These are phyloP conservation scores for Coracopsis vasa DNA, from an alignment of 2,113 vertebrate genomes.

Conservation along the genomic window DNA sequence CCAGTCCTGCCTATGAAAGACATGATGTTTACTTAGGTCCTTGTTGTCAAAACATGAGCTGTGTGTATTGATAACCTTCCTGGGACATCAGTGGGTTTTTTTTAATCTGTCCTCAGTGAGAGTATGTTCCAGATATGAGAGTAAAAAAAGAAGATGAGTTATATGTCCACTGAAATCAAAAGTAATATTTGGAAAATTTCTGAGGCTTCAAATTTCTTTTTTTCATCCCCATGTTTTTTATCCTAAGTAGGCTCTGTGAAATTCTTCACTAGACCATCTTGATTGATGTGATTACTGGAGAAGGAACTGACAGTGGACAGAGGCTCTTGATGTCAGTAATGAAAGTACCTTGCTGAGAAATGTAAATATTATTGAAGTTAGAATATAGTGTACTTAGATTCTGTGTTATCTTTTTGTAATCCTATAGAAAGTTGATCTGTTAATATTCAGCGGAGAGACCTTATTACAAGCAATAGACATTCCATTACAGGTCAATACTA, in stretches of 20 bases:
- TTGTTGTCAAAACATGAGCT: background rate
- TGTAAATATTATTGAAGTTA: background rate
- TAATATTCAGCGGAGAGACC: background rate
- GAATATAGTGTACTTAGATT: background rate
- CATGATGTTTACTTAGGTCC: background rate
- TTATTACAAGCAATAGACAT: background rate
- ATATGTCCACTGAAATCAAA: background rate
- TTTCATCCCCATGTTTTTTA: background rate
- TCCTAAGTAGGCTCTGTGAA: background rate
- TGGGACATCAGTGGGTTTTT: background rate
- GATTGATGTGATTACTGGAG: background rate
- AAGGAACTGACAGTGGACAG: background rate
- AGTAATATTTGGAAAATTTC: background rate
- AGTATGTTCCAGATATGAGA: background rate
- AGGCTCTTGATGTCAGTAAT: background rate
- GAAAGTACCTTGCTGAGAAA: background rate
- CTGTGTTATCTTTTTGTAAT: background rate
- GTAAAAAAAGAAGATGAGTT: background rate
- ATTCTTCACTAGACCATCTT: background rate
- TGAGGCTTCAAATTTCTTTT: background rate
- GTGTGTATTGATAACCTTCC: background rate
- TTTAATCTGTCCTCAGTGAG: background rate
- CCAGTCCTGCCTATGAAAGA: background rate
- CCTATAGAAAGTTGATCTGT: background rate
- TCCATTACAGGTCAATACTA: background rate